Evolutionary conservation across 2,888 invertebrate species (phyloP).

Genomic region (Volucella bombylans): DNA sequence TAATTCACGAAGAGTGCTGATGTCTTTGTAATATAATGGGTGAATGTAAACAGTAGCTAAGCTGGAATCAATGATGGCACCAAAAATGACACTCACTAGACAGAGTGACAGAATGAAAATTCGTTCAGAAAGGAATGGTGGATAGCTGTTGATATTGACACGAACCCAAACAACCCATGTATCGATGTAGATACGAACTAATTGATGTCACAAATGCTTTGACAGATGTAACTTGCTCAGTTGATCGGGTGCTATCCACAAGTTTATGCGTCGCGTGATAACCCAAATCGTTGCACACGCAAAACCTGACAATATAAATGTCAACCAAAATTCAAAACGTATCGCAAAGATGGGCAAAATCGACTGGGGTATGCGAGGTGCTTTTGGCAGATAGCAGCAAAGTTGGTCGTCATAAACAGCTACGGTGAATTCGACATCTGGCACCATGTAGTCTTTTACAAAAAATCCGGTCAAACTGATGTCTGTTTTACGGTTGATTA

Average conservation of each 20-base stretch:
- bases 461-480: conserved; percentile 82
- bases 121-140: conserved; percentile 80
- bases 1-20: conserved; percentile 81
- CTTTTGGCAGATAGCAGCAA: conserved; percentile 82
- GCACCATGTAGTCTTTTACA: conserved; percentile 82
- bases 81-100: conserved; percentile 81
- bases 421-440: conserved; percentile 81
- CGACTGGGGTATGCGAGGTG: conserved; percentile 81
- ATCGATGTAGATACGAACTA: conserved; percentile 78
- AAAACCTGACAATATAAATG: conserved; percentile 79
- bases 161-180: conserved; percentile 81
- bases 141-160: conserved; percentile 78
- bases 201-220: conserved; percentile 75
- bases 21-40: conserved; percentile 82
- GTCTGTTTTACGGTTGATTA: conserved; percentile 80
- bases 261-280: conserved; percentile 77
- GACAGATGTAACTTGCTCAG: conserved; percentile 14
- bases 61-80: conserved; percentile 82
- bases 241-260: conserved; percentile 75
- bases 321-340: conserved; percentile 80
- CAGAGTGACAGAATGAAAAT: conserved; percentile 80
- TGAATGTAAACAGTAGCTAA: conserved; percentile 82
- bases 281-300: conserved; percentile 78
- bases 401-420: conserved; percentile 81
- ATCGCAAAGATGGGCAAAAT: conserved; percentile 81